Percentiles rank a stretch among this genome's conserved stretches.
These are phyloP conservation scores for Acanthornis magna DNA, from an alignment of 2,797 vertebrate genomes.

Conservation along the genomic window DNA sequence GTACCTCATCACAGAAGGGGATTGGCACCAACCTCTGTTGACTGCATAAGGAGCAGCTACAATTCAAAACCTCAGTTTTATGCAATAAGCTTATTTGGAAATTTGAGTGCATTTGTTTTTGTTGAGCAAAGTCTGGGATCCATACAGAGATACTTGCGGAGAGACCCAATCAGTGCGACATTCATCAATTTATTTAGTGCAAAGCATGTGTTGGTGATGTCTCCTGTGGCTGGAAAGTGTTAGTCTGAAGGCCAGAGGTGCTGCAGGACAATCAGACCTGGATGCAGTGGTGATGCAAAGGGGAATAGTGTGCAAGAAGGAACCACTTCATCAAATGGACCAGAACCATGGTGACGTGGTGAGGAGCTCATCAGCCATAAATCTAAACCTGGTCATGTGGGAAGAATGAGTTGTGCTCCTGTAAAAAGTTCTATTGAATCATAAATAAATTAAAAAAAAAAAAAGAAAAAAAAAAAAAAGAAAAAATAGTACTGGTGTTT, in stretches of 20 bases:
- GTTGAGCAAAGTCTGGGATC: not conserved
- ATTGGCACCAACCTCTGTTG: not conserved
- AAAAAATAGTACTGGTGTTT: not conserved
- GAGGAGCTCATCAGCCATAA: not conserved
- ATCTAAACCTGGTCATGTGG: not conserved
- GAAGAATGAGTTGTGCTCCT: not conserved
- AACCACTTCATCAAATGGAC: not conserved
- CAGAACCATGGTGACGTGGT: accelerated
- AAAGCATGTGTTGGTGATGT: not conserved
- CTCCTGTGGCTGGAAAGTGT: not conserved
- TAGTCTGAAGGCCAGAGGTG: not conserved
- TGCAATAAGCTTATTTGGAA: not conserved
- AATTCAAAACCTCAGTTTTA: not conserved
- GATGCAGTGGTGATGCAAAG: not conserved
- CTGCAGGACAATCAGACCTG: not conserved
- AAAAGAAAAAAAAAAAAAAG: not conserved
- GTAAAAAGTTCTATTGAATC: not conserved
- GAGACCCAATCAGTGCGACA: not conserved
- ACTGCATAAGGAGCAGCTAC: not conserved
- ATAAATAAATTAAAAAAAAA: not conserved
- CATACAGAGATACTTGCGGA: not conserved
- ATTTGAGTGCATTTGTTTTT: not conserved
- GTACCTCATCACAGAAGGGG: not conserved
- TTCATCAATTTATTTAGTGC: not conserved
- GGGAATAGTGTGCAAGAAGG: not conserved